A percentile compares a stretch with the other conserved stretches of the same genome.
Conservation (phyloP, 2,888 invertebrate genomes). For the Harmothoe impar region DNA sequence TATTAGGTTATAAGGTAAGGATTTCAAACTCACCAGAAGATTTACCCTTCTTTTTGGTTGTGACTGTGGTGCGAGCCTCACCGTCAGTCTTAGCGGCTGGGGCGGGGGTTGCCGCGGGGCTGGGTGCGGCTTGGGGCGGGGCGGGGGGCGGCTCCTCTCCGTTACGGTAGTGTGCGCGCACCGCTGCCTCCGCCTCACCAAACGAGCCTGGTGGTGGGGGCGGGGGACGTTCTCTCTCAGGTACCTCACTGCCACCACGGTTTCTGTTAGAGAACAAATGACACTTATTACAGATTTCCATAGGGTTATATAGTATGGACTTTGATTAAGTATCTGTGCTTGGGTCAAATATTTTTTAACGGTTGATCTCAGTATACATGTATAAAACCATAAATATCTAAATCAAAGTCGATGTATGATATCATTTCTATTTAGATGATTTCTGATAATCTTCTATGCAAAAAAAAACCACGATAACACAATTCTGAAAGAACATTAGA, state of each 20-base stretch:
- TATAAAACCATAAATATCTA: too few species aligned
- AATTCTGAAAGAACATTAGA: too few species aligned
- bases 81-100: neutral
- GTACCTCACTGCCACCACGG: constrained; percentile 48
- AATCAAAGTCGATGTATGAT: too few species aligned
- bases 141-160: constrained; percentile 9
- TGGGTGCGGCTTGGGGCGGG: neutral
- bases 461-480: too few species aligned
- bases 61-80: neutral
- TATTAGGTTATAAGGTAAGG: too few species aligned
- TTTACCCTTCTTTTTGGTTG: neutral
- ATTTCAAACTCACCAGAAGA: neutral
- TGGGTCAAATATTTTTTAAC: too few species aligned
- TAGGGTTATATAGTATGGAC: too few species aligned
- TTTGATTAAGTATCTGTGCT: too few species aligned
- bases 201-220: constrained; percentile 42
- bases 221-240: constrained; percentile 10
- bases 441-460: too few species aligned
- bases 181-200: constrained; percentile 34
- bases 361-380: too few species aligned
- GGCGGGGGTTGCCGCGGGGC: neutral
- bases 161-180: neutral
- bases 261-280: neutral
- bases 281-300: too few species aligned
- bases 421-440: too few species aligned